Evolutionary conservation across 2,888 invertebrate species (phyloP).

Genomic region (Chouioia cunea): DNA sequence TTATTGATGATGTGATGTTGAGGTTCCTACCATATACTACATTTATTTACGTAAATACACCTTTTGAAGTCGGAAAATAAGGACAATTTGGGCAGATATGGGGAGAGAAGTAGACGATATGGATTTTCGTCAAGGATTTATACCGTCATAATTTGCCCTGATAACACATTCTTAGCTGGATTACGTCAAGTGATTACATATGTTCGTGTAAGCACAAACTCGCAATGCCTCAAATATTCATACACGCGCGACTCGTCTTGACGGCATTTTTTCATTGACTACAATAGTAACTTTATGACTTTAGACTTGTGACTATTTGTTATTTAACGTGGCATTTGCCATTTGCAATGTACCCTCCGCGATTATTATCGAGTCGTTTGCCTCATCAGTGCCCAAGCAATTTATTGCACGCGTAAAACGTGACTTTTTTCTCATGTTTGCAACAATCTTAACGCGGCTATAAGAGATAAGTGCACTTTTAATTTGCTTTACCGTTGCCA

Average conservation of each 20-base stretch:
- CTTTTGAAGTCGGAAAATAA: too few species aligned
- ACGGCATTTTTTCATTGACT: neutral
- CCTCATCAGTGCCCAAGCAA: neutral
- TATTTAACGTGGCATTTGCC: constrained; percentile 3
- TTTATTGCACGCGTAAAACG: neutral
- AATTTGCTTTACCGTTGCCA: constrained; percentile 29
- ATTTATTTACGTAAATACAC: too few species aligned
- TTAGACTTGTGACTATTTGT: constrained; percentile 6
- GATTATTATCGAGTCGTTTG: constrained; percentile 6
- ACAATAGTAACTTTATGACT: neutral
- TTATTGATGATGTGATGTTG: too few species aligned
- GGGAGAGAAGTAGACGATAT: neutral
- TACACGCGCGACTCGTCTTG: neutral
- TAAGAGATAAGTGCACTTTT: neutral
- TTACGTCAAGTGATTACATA: constrained; percentile 12
- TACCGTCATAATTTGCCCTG: constrained; percentile 24
- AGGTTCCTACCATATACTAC: too few species aligned
- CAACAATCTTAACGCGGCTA: neutral
- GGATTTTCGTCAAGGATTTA: constrained; percentile 28
- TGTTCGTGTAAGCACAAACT: too few species aligned
- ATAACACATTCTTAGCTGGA: constrained; percentile 18
- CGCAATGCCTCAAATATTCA: neutral
- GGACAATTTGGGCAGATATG: too few species aligned
- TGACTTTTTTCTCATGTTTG: neutral
- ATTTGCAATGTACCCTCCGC: constrained; percentile 6